A percentile compares a stretch with the other conserved stretches of the same genome.
Evolutionary conservation across 1,140 invertebrate species (phyloP).

Genomic region (Rhyzopertha dominica): DNA sequence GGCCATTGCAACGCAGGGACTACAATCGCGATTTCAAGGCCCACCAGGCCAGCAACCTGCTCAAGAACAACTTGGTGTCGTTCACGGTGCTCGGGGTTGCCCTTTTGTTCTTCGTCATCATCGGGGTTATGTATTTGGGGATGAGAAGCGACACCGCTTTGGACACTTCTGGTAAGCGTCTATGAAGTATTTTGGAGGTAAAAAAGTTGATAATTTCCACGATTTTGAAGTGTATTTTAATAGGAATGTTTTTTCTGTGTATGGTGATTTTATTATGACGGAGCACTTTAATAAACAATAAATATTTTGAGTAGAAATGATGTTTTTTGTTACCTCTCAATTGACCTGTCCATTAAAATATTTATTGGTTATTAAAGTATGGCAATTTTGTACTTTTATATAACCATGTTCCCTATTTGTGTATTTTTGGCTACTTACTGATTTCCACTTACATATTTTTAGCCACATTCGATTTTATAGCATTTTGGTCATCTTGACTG

Average conservation of each 20-base stretch:
- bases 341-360: conserved; percentile 27
- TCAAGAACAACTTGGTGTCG: conserved; percentile 60
- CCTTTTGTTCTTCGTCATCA: conserved; percentile 59
- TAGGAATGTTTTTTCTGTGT: too few species aligned
- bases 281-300: conserved; percentile 40
- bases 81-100: conserved; percentile 56
- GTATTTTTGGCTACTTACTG: too few species aligned
- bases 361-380: conserved; percentile 36
- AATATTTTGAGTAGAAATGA: conserved; percentile 34
- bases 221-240: too few species aligned
- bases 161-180: conserved; percentile 35
- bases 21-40: conserved; percentile 47
- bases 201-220: background rate
- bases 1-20: conserved; percentile 41
- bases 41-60: conserved; percentile 48
- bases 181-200: too few species aligned
- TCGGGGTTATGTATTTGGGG: conserved; percentile 63
- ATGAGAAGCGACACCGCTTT: conserved; percentile 43
- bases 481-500: too few species aligned
- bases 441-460: too few species aligned
- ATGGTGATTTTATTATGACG: too few species aligned
- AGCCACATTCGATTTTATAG: too few species aligned
- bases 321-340: conserved; percentile 22
- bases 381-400: conserved; percentile 6
- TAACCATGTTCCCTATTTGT: conserved; percentile 10